Percentiles rank a stretch among this genome's conserved stretches.
Evolutionary conservation across 2,113 vertebrate species (phyloP).

Genomic region (Rhinogobius similis): DNA sequence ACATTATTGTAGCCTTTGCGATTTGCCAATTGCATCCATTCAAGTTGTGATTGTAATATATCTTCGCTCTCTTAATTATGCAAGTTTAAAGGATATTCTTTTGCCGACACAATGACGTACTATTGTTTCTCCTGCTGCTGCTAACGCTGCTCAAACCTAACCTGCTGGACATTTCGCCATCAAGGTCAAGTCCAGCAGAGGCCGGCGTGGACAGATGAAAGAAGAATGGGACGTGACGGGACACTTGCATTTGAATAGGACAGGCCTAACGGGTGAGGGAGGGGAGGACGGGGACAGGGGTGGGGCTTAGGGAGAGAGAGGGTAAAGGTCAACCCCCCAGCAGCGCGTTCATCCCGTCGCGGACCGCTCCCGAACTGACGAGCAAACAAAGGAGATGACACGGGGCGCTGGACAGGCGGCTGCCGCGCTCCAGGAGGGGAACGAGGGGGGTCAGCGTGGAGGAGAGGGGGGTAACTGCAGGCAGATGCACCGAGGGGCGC

Average conservation of each 20-base stretch:
- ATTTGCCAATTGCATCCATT: too few species aligned
- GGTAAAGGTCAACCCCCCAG: constrained; percentile 71
- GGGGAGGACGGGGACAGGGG: constrained; percentile 54
- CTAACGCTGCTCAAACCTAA: background rate
- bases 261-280: constrained; percentile 34
- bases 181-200: constrained; percentile 1
- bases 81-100: background rate
- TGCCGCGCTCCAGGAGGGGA: constrained; percentile 2
- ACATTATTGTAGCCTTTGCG: too few species aligned
- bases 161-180: background rate
- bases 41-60: too few species aligned
- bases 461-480: constrained; percentile 24
- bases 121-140: background rate
- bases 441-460: constrained; percentile 20
- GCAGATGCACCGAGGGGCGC: constrained; percentile 60
- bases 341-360: constrained; percentile 32
- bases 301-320: constrained; percentile 26
- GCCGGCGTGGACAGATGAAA: constrained; percentile 7
- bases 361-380: constrained; percentile 66
- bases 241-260: constrained; percentile 74
- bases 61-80: too few species aligned
- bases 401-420: constrained; percentile 49
- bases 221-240: constrained; percentile 66
- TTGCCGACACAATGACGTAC: background rate
- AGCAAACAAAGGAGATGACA: constrained; percentile 74